A percentile compares a stretch with the other conserved stretches of the same genome.
These are phyloP conservation scores for Odontesthes bonariensis DNA, from an alignment of 2,113 vertebrate genomes.

Conservation along the genomic window DNA sequence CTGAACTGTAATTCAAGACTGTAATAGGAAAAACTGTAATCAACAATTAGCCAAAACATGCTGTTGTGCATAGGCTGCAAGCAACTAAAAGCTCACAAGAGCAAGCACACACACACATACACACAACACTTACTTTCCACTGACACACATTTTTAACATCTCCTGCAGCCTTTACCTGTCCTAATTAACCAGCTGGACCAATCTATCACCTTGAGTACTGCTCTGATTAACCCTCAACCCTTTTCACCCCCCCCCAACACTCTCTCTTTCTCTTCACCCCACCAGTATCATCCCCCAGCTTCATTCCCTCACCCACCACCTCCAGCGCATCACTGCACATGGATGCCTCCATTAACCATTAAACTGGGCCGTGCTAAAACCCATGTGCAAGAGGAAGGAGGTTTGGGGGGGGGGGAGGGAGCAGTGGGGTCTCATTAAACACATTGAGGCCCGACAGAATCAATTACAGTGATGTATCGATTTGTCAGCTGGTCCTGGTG, in stretches of 20 bases:
- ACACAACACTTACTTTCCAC: conserved; percentile 3
- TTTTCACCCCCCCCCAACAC: conserved; percentile 3
- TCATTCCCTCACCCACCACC: conserved; percentile 4
- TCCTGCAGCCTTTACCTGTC: conserved; percentile 34
- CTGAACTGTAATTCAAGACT: background rate
- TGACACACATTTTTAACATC: conserved; percentile 51
- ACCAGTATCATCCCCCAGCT: conserved; percentile 19
- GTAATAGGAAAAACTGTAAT: conserved; percentile 33
- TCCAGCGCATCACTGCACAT: conserved; percentile 46
- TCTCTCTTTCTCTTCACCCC: background rate
- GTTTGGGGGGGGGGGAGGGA: background rate
- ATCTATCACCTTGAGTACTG: conserved; percentile 47
- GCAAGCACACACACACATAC: background rate
- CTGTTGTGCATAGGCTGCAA: background rate
- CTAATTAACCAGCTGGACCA: conserved; percentile 65
- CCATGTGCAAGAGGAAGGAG: conserved; percentile 5
- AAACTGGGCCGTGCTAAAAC: conserved; percentile 34
- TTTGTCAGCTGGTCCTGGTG: conserved; percentile 65
- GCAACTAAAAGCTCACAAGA: conserved; percentile 6
- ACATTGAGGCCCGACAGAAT: conserved; percentile 74
- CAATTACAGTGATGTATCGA: conserved; percentile 81
- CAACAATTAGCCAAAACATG: conserved; percentile 16
- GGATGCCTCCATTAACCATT: conserved; percentile 56
- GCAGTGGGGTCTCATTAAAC: conserved; percentile 71
- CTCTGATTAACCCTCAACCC: conserved; percentile 54